Percentiles rank a stretch among this genome's conserved stretches.
Conservation (phyloP, 2,797 vertebrate genomes). For the Girardinus metallicus region DNA sequence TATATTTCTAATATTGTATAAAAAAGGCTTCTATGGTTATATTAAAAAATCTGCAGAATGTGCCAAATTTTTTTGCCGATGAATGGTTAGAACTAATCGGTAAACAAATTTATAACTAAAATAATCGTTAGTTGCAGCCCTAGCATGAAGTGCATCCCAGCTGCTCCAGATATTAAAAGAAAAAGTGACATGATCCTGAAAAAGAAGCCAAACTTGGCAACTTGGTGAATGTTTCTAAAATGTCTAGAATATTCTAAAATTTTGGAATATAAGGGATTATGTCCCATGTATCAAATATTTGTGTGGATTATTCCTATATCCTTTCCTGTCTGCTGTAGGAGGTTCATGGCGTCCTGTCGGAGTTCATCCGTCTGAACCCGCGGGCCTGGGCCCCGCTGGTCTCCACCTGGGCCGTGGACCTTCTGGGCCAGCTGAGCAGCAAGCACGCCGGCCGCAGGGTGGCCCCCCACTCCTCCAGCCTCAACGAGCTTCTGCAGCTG, state of each 20-base stretch:
- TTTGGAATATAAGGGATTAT: background rate
- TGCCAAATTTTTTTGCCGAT: too few species aligned
- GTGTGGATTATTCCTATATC: background rate
- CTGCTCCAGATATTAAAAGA: background rate
- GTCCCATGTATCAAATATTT: too few species aligned
- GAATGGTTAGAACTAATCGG: too few species aligned
- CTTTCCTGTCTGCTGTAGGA: conserved; percentile 71
- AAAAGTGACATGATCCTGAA: background rate
- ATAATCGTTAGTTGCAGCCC: too few species aligned
- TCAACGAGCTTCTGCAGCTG: conserved; percentile 92
- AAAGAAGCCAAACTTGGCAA: background rate
- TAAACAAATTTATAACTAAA: too few species aligned
- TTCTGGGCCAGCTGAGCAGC: conserved; percentile 94
- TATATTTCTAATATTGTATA: too few species aligned
- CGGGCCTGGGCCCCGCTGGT: conserved; percentile 92
- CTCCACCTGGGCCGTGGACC: conserved; percentile 92
- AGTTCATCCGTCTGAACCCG: conserved; percentile 89
- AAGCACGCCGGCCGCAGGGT: conserved; percentile 89
- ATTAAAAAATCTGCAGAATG: too few species aligned
- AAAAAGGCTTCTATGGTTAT: too few species aligned
- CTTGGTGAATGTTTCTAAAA: background rate
- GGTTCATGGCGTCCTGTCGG: conserved; percentile 85
- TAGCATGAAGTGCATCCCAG: too few species aligned
- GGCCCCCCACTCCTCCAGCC: conserved; percentile 87
- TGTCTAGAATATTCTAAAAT: background rate